Percentiles rank a stretch among this genome's conserved stretches.
Conservation (phyloP, 1,140 invertebrate species). For the Zaprionus lachaisei region DNA sequence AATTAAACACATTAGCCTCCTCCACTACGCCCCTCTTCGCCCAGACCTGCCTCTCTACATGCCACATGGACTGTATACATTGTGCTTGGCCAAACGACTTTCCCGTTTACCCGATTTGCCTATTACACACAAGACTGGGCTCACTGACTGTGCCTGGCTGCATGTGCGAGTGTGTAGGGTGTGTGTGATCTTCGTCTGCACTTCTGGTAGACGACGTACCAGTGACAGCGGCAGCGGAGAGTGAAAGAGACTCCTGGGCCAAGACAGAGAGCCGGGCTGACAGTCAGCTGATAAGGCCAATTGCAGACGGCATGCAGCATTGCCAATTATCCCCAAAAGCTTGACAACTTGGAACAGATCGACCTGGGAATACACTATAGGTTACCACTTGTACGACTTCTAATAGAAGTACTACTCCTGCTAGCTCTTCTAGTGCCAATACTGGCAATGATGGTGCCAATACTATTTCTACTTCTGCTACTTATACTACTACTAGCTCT, state of each 20-base stretch:
- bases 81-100: constrained; percentile 20
- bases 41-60: too few species aligned
- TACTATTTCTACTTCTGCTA: not conserved
- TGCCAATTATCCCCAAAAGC: not conserved
- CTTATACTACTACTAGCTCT: not conserved
- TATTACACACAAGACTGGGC: constrained; percentile 41
- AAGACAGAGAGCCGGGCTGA: constrained; percentile 13
- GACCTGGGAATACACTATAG: not conserved
- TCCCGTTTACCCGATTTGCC: constrained; percentile 9
- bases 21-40: not conserved
- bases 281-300: constrained; percentile 43
- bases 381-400: not conserved
- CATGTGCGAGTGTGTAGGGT: not conserved
- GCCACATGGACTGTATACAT: not conserved
- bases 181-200: constrained; percentile 9
- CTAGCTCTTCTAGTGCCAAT: not conserved
- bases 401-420: not conserved
- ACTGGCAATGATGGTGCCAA: too few species aligned
- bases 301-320: not conserved
- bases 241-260: not conserved
- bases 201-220: not conserved
- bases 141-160: constrained; percentile 1
- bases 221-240: not conserved
- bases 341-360: not conserved
- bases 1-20: constrained; percentile 46